Evolutionary conservation across 2,797 vertebrate genomes (phyloP), one percentile per base, ranked within the genome.

Genomic region (Megaceryle alcyon): DNA sequence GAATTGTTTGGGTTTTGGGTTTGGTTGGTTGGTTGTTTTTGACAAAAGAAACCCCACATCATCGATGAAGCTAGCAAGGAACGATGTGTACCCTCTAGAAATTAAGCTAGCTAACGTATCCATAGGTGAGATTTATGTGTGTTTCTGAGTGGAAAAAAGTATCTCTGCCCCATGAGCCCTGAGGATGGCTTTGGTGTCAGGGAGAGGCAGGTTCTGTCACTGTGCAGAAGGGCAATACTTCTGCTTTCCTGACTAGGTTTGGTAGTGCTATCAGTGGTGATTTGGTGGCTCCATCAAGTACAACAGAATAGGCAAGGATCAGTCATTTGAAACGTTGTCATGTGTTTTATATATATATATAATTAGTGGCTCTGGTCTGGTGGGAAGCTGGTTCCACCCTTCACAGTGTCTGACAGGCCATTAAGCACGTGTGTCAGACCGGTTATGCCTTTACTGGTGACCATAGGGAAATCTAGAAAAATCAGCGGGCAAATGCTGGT

Each of bases 101-200:
- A 54, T 66, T 44, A 5, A 64, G 26, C 29, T 51, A 31, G 23
- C 29, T 57, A 22, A 1, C 2, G 1, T 37, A 72, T 14, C 61
- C 0, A 0, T 22, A 6, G 7, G 29, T 31, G 48, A 59, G 72
- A 39, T 14, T 14, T 4, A 1, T 31, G 18, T 2, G 0, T 53
- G 75, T 71, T 43, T 63, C 35, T 64, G 44, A 12, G 14, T 46
- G 46, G 33, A 84, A 73, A 54, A 65, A 54, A 65, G 7, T 44
- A 41, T 39, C 64, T 69, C 25, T 60, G 17, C 23, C 43, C 10
- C 9, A 0, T 39, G 44, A 82, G 21, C 20, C 29, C 17, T 9
- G 61, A 75, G 35, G 39, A 51, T 31, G 77, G 48, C 20, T 49
- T 31, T 28, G 41, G 12, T n/a, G 46, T 39, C 33, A 54, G 43